Evolutionary conservation across 2,113 vertebrate species (phyloP), one percentile per base, ranked within the genome.

Genomic region (Burhinus bistriatus): DNA sequence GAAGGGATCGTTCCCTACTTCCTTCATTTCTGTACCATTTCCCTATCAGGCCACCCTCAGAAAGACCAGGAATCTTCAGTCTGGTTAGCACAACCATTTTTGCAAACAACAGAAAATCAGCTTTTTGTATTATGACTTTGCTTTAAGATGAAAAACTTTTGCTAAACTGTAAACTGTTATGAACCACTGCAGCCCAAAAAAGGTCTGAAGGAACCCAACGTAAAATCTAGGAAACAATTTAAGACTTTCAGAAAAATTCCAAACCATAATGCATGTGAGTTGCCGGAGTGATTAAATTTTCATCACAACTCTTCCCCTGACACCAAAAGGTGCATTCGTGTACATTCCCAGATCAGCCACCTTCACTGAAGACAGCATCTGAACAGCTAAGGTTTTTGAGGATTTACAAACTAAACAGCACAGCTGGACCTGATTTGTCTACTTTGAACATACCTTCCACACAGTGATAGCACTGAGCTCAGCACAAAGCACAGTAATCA

Each of bases 401-500:
- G 27, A 76, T 86, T 92, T 93, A 57, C 62, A 88, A 76, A 79
- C 38, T 55, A 72, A 93, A 79, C 27, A 75, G 22, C 49, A 38
- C n/a, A 61, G 52, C 4, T 61, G 36, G 58, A 83, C 62, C 62
- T 12, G 55, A 52, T 75, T 62, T 69, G 40, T 57, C 66, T 90
- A 5, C 92, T 86, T 72, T 80, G 79, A 93, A 89, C 49, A 45
- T 40, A 34, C 58, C 71, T 93, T 86, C 83, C 71, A 77, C 83
- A 80, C 68, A 40, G 30, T 65, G 79, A 65, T 57, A 96, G 40
- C 92, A 80, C 62, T 72, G 79, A 90, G 57, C 66, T 78, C 61
- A 64, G 82, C 75, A 94, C 61, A 88, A 91, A 90, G 78, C 78
- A 79, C n/a, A 59, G 42, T 44, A 85, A 93, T 91, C 84, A 49